These are phyloP conservation scores for Brachionus manjavacas DNA, from an alignment of 1,140 invertebrate species.

Conservation along the genomic window DNA sequence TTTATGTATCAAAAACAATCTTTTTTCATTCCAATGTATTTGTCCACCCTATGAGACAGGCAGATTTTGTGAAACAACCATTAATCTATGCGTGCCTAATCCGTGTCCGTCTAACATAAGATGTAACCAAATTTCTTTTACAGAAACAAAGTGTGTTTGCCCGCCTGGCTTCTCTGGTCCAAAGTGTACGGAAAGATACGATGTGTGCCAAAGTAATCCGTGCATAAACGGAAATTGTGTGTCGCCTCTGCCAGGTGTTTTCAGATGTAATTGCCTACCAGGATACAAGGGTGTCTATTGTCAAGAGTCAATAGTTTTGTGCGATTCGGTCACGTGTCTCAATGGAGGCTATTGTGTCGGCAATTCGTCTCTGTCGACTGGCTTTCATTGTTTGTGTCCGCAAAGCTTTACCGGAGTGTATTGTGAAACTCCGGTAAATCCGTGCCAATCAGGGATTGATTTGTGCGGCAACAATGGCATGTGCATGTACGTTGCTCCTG, in stretches of 20 bases:
- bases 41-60: conserved; percentile 18
- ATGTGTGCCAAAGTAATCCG: conserved; percentile 60
- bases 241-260: conserved; percentile 57
- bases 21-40: conserved; percentile 2
- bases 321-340: conserved; percentile 41
- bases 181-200: not conserved
- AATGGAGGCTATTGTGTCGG: conserved; percentile 43
- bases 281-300: conserved; percentile 25
- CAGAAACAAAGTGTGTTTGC: conserved; percentile 73
- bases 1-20: conserved; percentile 59
- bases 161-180: conserved; percentile 73
- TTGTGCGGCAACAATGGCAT: not conserved
- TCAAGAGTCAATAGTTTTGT: not conserved
- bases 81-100: not conserved
- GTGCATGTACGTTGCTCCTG: not conserved
- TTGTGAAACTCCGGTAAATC: conserved; percentile 52
- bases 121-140: conserved; percentile 58
- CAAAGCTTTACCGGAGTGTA: not conserved
- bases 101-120: not conserved
- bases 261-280: conserved; percentile 59
- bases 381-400: conserved; percentile 49
- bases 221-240: conserved; percentile 63
- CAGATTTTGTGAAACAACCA: conserved; percentile 44
- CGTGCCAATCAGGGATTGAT: not conserved
- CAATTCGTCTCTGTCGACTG: conserved; percentile 43